Percentiles rank a stretch among this genome's conserved stretches.
These are phyloP conservation scores for Columbina picui DNA, from an alignment of 2,113 vertebrate genomes.

Conservation along the genomic window DNA sequence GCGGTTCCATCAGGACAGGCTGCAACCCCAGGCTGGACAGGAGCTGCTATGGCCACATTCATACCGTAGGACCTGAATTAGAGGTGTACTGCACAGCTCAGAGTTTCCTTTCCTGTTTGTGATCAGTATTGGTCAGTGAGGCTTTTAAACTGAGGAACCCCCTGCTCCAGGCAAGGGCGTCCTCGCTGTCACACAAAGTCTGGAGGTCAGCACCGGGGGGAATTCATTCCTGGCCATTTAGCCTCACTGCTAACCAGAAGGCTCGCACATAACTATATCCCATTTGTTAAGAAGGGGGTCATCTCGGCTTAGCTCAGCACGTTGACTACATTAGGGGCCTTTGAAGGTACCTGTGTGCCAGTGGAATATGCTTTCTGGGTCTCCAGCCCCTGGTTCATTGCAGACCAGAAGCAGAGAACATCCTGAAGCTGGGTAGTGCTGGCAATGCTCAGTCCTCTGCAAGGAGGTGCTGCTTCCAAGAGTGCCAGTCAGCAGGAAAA, in stretches of 20 bases:
- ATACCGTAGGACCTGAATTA: not conserved
- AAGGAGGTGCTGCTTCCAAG: not conserved
- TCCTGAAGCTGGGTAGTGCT: not conserved
- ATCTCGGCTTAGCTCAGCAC: not conserved
- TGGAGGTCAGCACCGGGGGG: not conserved
- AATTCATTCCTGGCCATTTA: not conserved
- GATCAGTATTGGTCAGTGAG: not conserved
- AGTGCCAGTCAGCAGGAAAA: not conserved
- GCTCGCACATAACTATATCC: not conserved
- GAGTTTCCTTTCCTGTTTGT: not conserved
- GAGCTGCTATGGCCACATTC: not conserved
- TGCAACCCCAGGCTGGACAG: not conserved
- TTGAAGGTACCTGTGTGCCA: not conserved
- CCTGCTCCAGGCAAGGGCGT: not conserved
- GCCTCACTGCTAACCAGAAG: not conserved
- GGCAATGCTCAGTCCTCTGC: not conserved
- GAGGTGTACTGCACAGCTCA: not conserved
- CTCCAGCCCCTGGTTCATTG: accelerated
- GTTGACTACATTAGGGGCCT: not conserved
- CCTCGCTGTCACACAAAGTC: not conserved
- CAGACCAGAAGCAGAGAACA: not conserved
- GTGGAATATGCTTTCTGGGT: not conserved
- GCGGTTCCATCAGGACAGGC: not conserved
- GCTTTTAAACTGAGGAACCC: not conserved
- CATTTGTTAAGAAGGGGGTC: not conserved